Percentiles rank a stretch among this genome's conserved stretches.
phyloP scores from a whole-genome alignment of 2,888 invertebrate species.

The Archips crataeganus region DNA sequence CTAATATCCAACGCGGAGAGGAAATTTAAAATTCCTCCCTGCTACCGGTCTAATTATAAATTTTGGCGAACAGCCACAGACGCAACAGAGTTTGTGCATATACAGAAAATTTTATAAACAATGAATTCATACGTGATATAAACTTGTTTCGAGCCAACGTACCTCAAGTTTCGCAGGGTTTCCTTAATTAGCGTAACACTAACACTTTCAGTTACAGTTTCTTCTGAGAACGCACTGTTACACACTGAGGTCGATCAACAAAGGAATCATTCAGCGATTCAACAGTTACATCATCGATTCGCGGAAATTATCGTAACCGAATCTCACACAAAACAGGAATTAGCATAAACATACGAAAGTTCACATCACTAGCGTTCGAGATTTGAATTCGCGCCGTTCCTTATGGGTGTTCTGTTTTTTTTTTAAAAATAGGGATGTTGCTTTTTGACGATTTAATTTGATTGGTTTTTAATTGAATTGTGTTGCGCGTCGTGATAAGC shows the following conservation, averaged over 20 bases:
- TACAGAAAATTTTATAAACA: slow-evolving; percentile 52
- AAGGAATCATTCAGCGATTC: slow-evolving; percentile 66
- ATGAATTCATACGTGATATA: slow-evolving; percentile 42
- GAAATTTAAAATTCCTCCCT: slow-evolving; percentile 69
- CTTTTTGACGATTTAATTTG: slow-evolving; percentile 62
- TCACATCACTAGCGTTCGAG: slow-evolving; percentile 42
- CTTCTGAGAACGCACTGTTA: slow-evolving; percentile 66
- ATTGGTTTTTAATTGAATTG: slow-evolving; percentile 66
- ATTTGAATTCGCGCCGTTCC: slow-evolving; percentile 15
- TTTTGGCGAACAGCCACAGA: slow-evolving; percentile 74
- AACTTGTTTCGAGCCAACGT: slow-evolving; percentile 12
- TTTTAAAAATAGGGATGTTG: slow-evolving; percentile 38
- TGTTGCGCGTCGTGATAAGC: slow-evolving; percentile 76
- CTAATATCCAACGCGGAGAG: slow-evolving; percentile 52
- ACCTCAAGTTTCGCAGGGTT: slow-evolving; percentile 22
- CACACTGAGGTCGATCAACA: slow-evolving; percentile 61
- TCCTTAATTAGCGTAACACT: slow-evolving; percentile 61
- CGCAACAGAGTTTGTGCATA: slow-evolving; percentile 53
- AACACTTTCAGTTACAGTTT: slow-evolving; percentile 67
- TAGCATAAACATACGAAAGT: slow-evolving; percentile 56
- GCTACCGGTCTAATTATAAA: slow-evolving; percentile 71
- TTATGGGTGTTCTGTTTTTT: slow-evolving; percentile 18
- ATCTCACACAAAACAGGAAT: slow-evolving; percentile 59
- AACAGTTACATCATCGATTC: slow-evolving; percentile 75
- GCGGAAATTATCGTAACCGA: slow-evolving; percentile 65